Evolutionary conservation across 2,888 invertebrate genomes (phyloP).

Genomic region (Brachyopa scutellaris): DNA sequence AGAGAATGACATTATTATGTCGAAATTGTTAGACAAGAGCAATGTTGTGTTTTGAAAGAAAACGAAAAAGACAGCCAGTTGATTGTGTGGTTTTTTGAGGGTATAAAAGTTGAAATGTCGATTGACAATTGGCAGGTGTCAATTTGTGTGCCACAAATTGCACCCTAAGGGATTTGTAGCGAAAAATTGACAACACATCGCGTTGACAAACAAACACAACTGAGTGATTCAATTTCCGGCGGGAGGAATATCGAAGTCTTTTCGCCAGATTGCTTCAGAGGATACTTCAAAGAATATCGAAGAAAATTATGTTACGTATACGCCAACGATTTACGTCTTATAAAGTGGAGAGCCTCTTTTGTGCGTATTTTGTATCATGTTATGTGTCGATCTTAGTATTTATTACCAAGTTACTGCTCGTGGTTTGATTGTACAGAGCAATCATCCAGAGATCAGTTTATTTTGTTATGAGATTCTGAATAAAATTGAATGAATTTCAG

Average conservation of each 20-base stretch:
- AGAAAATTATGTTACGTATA: slow-evolving; percentile 17
- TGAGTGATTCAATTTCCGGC: neutral
- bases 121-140: slow-evolving; percentile 56
- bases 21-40: neutral
- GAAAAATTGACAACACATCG: neutral
- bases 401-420: no score
- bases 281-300: neutral
- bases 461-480: no score
- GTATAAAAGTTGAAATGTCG: slow-evolving; percentile 12
- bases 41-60: neutral
- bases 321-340: slow-evolving; percentile 8
- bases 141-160: slow-evolving; percentile 47
- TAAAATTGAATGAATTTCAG: no score
- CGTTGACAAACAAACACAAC: neutral
- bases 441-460: no score
- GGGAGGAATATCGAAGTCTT: neutral
- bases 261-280: no score
- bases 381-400: no score
- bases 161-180: slow-evolving; percentile 20
- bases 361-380: no score
- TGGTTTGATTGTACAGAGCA: no score
- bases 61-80: neutral
- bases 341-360: no score
- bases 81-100: neutral
- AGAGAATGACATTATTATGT: slow-evolving; percentile 2